Evolutionary conservation across 1,140 invertebrate genomes (phyloP).

Genomic region (Pygmarrhopalites habei): DNA sequence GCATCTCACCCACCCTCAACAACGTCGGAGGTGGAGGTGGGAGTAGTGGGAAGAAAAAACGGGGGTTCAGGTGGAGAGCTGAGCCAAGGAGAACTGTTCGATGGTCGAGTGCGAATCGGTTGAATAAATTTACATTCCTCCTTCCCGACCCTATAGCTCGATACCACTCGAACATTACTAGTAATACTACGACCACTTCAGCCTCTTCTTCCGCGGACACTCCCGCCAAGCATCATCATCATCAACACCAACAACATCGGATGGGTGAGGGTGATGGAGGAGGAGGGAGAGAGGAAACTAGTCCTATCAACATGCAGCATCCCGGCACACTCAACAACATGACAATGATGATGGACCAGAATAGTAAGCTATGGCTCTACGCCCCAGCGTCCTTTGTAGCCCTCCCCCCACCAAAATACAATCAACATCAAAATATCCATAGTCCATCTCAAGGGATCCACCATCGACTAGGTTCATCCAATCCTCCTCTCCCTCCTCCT

Average conservation of each 20-base stretch:
- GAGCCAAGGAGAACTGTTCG: too few species aligned
- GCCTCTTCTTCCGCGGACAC: conserved; percentile 24
- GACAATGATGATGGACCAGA: conserved; percentile 3
- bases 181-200: conserved; percentile 33
- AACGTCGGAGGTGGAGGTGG: too few species aligned
- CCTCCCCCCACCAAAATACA: conserved; percentile 22
- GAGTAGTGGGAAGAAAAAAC: conserved; percentile 18
- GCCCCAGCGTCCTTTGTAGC: conserved; percentile 27
- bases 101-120: too few species aligned
- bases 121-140: conserved; percentile 27
- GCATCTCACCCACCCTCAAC: too few species aligned
- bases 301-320: background rate
- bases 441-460: conserved; percentile 30
- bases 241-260: too few species aligned
- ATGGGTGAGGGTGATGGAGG: too few species aligned
- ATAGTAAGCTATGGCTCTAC: conserved; percentile 28
- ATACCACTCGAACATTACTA: conserved; percentile 36
- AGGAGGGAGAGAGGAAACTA: background rate
- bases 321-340: background rate
- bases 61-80: conserved; percentile 33
- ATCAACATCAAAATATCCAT: background rate
- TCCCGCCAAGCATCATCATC: conserved; percentile 6
- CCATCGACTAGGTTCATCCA: too few species aligned
- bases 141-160: conserved; percentile 28
- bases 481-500: too few species aligned